phyloP scores from a whole-genome alignment of 35 echinoderm and acorn worm genomes.

The Ophiothrix spiculata region DNA sequence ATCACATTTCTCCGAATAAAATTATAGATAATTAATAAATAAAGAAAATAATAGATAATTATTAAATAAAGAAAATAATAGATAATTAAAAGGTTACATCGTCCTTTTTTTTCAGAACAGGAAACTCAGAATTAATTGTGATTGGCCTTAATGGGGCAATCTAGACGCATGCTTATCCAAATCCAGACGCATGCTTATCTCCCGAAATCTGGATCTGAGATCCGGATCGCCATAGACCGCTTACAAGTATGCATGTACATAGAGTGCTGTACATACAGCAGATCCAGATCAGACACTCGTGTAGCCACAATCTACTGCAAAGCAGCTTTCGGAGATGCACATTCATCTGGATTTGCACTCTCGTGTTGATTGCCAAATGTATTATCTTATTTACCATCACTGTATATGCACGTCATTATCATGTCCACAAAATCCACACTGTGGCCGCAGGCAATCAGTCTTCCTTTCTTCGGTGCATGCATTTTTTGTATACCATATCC shows the following conservation, averaged over 20 bases:
- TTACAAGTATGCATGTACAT: neutral
- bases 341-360: neutral
- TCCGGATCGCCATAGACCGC: neutral
- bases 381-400: conserved; percentile 73
- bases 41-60: too few species aligned
- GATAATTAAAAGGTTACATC: too few species aligned
- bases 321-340: neutral
- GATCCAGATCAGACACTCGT: neutral
- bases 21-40: too few species aligned
- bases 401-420: conserved; percentile 65
- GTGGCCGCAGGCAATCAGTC: conserved; percentile 85
- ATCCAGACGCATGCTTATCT: too few species aligned
- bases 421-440: conserved; percentile 22
- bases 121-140: too few species aligned
- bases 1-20: too few species aligned
- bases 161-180: too few species aligned
- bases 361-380: neutral
- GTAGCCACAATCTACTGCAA: neutral
- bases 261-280: neutral
- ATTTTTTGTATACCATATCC: conserved; percentile 91
- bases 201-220: too few species aligned
- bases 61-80: too few species aligned
- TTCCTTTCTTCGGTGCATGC: conserved; percentile 61
- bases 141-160: too few species aligned
- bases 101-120: too few species aligned